Percentiles rank a stretch among this genome's conserved stretches.
phyloP scores from a whole-genome alignment of 2,888 invertebrate genomes.

The Neria commutata region DNA sequence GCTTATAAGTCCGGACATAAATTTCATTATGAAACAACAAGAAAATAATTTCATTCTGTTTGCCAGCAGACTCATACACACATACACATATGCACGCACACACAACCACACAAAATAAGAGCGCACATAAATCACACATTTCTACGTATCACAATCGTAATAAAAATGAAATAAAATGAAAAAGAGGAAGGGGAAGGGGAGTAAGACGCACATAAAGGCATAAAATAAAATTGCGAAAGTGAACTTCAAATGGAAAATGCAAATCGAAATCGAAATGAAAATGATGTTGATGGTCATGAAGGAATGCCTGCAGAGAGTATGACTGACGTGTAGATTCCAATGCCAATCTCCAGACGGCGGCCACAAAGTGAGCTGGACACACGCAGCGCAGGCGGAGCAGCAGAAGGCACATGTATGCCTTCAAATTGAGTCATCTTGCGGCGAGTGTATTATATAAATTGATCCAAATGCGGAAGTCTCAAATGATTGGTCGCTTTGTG shows the following conservation, averaged over 20 bases:
- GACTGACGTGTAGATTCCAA: background rate
- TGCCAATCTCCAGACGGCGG: background rate
- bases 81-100: background rate
- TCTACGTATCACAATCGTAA: background rate
- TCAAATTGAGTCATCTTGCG: background rate
- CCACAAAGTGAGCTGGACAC: background rate
- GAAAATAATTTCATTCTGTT: no score
- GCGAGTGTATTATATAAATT: background rate
- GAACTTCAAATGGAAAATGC: no score
- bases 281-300: background rate
- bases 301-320: background rate
- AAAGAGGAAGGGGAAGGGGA: no score
- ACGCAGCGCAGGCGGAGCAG: background rate
- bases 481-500: no score
- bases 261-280: background rate
- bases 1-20: no score
- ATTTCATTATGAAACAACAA: no score
- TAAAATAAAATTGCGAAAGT: no score
- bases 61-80: background rate
- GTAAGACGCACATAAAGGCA: no score
- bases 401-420: background rate
- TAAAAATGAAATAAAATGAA: background rate
- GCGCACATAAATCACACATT: background rate
- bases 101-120: constrained; percentile 2
- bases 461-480: no score